Conservation (phyloP, 2,113 vertebrate species). For the Aegithalos caudatus region DNA sequence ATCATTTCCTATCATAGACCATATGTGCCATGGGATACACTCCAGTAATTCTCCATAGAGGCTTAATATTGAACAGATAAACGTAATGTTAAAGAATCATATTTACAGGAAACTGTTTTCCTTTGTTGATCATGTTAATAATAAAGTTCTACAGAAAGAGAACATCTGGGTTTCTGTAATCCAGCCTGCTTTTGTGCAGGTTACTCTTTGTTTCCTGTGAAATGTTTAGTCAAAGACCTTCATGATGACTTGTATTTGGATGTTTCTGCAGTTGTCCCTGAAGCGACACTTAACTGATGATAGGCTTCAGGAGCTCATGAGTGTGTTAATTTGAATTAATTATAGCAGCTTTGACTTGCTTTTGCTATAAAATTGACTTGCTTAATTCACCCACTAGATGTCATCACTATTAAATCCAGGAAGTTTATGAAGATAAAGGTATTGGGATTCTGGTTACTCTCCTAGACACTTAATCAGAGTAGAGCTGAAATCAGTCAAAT, state of each 20-base stretch:
- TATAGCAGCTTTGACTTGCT: conserved; percentile 11
- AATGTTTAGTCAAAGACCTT: not conserved
- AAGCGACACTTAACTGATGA: not conserved
- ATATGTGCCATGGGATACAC: not conserved
- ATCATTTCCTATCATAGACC: not conserved
- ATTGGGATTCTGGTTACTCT: not conserved
- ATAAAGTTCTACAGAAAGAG: not conserved
- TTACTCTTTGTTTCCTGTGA: not conserved
- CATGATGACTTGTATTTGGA: not conserved
- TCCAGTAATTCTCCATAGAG: not conserved
- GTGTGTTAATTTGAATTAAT: conserved; percentile 48
- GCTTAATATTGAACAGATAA: not conserved
- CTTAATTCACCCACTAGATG: not conserved
- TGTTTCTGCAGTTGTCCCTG: not conserved
- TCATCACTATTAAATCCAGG: not conserved
- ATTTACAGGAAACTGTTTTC: not conserved
- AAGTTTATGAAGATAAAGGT: not conserved
- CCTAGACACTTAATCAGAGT: not conserved
- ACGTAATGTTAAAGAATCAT: not conserved
- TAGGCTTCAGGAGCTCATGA: not conserved
- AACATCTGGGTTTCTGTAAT: not conserved
- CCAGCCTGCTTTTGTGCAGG: not conserved
- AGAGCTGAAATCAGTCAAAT: not conserved
- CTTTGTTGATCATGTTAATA: not conserved
- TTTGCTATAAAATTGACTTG: conserved; percentile 10